These are phyloP conservation scores for Rotaria socialis DNA, from an alignment of 2,888 invertebrate genomes.

Conservation along the genomic window DNA sequence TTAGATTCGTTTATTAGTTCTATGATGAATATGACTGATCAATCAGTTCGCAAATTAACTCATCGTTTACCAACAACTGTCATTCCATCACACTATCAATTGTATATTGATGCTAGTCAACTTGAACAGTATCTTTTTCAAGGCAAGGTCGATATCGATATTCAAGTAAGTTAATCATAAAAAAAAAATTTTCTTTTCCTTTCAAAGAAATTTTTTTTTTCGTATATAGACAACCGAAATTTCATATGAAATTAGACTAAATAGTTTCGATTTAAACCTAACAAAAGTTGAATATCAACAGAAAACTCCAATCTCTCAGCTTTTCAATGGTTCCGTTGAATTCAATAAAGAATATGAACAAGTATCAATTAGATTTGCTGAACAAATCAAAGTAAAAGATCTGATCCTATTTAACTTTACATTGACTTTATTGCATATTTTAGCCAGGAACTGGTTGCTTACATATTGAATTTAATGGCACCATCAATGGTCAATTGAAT, in stretches of 20 bases:
- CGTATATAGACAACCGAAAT: constrained; percentile 8
- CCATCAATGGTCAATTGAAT: constrained; percentile 27
- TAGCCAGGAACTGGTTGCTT: constrained; percentile 32
- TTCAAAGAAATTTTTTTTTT: not conserved
- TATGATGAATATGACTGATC: not conserved
- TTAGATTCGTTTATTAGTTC: not conserved
- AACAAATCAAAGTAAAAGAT: not conserved
- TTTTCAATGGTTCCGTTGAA: not conserved
- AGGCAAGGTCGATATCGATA: constrained; percentile 37
- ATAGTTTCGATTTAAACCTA: constrained; percentile 36
- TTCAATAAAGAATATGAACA: not conserved
- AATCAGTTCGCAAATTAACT: not conserved
- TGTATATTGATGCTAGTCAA: not conserved
- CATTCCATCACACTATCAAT: not conserved
- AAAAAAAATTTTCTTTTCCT: not conserved
- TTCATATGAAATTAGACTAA: constrained; percentile 28
- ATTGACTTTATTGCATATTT: not conserved
- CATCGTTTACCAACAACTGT: not conserved
- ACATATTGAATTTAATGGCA: constrained; percentile 39
- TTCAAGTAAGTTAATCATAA: not conserved
- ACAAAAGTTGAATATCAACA: not conserved
- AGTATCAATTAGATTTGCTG: not conserved
- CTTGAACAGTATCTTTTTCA: constrained; percentile 33
- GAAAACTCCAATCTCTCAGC: not conserved
- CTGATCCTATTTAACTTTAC: not conserved